Evolutionary conservation across 2,113 vertebrate genomes (phyloP), one percentile per base, ranked within the genome.

Genomic region (Spermophilus dauricus): DNA sequence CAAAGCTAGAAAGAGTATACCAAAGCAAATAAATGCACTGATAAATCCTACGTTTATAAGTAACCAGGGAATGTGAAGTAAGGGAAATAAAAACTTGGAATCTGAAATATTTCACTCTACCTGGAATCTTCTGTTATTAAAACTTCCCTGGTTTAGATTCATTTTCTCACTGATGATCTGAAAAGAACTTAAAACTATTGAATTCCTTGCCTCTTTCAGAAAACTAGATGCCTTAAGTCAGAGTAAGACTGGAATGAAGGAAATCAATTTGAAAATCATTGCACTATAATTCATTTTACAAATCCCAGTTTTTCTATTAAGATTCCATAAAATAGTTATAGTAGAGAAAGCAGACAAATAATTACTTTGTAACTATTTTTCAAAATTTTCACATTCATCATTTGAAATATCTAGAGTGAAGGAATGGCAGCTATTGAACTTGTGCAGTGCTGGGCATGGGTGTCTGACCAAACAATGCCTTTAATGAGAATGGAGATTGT

Each of bases 241-340:
- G 0, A 37, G 32, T 39, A 80, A 89, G 26, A 82, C 3, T 30
- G 0, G 18, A 85, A 85, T 51, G 53, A 73, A 93, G 45, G 22
- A 88, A 70, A 88, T 0, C 30, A 78, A 42, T 87, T 77, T 88
- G 88, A 87, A 95, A 90, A 56, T 39, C n/a, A 73, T 17, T 88
- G 17, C 14, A 24, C 24, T 86, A 20, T 95, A 67, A 73, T 77
- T 86, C 63, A 81, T 88, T 80, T 69, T 37, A 82, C 34, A 91
- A 90, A 58, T 92, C 95, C 81, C 34, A 30, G 10, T 81, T 94
- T 89, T 93, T 82, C 80, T 45, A 34, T 88, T 61, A 72, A 76
- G 34, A 26, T 34, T 96, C 95, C 69, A 89, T n/a, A 83, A 81
- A 82, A 65, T 4, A 87, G 67, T 85, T 86, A 85, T 32, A 1